Evolutionary conservation across 2,113 vertebrate genomes (phyloP), one percentile per base, ranked within the genome.

Genomic region (Irena cyanogastra): DNA sequence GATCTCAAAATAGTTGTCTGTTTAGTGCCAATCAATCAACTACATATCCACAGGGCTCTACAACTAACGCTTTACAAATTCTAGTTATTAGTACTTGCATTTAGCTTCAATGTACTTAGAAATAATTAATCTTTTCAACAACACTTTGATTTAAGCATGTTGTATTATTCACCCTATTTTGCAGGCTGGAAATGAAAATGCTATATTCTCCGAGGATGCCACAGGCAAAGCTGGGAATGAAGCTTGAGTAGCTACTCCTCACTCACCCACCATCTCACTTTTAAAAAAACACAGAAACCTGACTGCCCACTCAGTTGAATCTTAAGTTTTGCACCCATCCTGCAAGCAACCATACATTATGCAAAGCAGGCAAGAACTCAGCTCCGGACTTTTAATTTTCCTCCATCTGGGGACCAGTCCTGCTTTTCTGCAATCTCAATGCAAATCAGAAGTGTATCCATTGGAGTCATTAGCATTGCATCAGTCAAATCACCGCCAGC

Each of bases 401-500:
- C 71, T 77, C 63, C 87, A 95, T 89, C 95, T 95, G 45, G 93
- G 87, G 89, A 96, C 71, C 70, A 95, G 95, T 94, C 89, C 91
- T 70, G 90, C 83, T 96, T 93, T 94, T 86, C 79, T 10, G 13
- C 70, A 75, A 89, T 92, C 93, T 93, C 70, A 68, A 64, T 87
- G 92, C 87, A 95, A 89, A 96, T 93, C 69, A 82, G 80, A 95
- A 95, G 26, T 65, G 68, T 60, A 91, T 83, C 89, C 91, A 75
- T 83, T 94, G 88, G 72, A 92, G 63, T 91, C 87, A 96, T 89
- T 95, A 95, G 91, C 87, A 94, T 78, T 94, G 83, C 90, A 93
- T 88, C 90, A 93, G 77, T 94, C 90, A 97, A 91, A 92, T 75
- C 76, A 93, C 89, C 35, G 2, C 84, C 84, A 94, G 79, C 75